Evolutionary conservation across 2,888 invertebrate species (phyloP).

Genomic region (Drosophila infuscata): DNA sequence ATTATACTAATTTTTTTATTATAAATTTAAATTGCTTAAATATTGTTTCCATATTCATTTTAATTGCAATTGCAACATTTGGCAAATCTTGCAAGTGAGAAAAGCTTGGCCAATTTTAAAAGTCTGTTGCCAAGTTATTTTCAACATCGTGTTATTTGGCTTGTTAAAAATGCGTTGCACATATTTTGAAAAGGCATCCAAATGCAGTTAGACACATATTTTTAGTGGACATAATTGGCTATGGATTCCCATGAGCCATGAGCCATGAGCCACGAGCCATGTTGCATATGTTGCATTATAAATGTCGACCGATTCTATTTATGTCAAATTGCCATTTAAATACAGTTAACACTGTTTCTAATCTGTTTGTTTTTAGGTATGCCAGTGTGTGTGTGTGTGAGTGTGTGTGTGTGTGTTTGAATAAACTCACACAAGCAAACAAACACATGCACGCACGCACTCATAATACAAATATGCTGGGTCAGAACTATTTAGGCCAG

Average conservation of each 20-base stretch:
- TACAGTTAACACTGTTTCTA: constrained; percentile 32
- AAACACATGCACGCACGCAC: constrained; percentile 19
- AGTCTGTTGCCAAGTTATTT: background rate
- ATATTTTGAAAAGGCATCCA: background rate
- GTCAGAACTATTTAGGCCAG: background rate
- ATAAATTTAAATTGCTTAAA: too few relatives aligned
- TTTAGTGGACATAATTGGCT: constrained; percentile 6
- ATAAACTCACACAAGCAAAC: constrained; percentile 21
- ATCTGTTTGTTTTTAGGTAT: constrained; percentile 20
- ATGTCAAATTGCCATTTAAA: constrained; percentile 59
- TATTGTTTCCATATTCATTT: background rate
- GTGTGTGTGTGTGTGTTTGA: constrained; percentile 23
- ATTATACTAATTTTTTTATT: too few relatives aligned
- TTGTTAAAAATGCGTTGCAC: background rate
- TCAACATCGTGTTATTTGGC: background rate
- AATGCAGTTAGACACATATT: background rate
- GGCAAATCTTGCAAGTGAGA: background rate
- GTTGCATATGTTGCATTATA: constrained; percentile 32
- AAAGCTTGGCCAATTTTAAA: background rate
- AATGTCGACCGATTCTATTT: constrained; percentile 29
- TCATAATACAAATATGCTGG: background rate
- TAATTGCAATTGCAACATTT: background rate
- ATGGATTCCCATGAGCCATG: background rate
- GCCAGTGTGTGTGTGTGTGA: constrained; percentile 11
- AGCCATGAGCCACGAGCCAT: background rate